These are phyloP conservation scores for Dryadula phaetusa DNA, from an alignment of 2,888 invertebrate genomes.

Conservation along the genomic window DNA sequence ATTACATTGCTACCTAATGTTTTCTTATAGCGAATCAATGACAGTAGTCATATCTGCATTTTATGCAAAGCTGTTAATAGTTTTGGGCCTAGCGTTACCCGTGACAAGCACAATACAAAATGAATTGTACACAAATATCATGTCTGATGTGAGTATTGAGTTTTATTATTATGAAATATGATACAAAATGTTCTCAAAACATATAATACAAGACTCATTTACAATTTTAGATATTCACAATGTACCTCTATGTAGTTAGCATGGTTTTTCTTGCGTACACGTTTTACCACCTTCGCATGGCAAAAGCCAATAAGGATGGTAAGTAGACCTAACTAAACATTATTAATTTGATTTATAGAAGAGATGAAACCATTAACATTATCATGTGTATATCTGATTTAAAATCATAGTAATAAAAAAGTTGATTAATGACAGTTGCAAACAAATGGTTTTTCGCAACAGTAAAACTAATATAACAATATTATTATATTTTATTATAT, in stretches of 20 bases:
- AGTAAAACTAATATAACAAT: neutral
- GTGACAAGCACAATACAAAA: constrained; percentile 86
- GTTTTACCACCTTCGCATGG: constrained; percentile 84
- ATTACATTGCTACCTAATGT: too few relatives aligned
- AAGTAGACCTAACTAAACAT: constrained; percentile 44
- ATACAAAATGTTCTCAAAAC: neutral
- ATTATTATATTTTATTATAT: too few relatives aligned
- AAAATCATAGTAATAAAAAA: too few relatives aligned
- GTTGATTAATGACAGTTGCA: too few relatives aligned
- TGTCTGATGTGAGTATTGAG: constrained; percentile 70
- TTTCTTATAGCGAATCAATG: constrained; percentile 84
- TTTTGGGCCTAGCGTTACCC: constrained; percentile 86
- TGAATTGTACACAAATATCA: constrained; percentile 74
- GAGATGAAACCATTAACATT: neutral
- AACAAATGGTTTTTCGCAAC: neutral
- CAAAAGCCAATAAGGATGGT: constrained; percentile 69
- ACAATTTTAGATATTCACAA: constrained; percentile 86
- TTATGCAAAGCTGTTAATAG: constrained; percentile 87
- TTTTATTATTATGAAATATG: neutral
- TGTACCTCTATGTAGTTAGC: constrained; percentile 89
- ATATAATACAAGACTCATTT: neutral
- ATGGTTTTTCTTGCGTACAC: constrained; percentile 89
- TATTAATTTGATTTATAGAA: neutral
- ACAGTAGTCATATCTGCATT: constrained; percentile 86
- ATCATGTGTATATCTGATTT: neutral